Base-by-base conservation (phyloP, 2,888 invertebrate species). In the Panopea generosa region DNA sequence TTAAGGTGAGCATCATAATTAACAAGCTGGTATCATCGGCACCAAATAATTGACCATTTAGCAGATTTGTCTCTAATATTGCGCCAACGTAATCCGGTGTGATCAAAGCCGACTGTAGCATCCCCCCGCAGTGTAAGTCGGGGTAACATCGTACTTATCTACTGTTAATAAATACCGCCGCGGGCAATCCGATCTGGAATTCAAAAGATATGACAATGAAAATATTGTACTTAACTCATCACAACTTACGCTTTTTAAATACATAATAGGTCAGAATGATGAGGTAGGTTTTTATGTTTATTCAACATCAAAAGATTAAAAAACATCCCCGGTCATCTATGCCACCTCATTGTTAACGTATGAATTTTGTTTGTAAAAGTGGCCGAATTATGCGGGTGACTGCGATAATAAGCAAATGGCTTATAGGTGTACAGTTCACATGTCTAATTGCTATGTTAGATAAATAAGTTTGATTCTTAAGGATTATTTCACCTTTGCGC, bases 211-310 rank as follows among this genome's bases (percentile, higher is more conserved):
- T 60, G 60, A 60, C 60, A 60, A 26, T 27, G 60, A 60, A 60
- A 60, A 60, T 60, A 60, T 60, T 60, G 60, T 60, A 60, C 60
- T 60, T 60, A 60, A 60, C 60, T 60, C 60, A 60, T 60, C 60
- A 49, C 60, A 49, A 49, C 33, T 33, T n/a, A 33, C 11, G 11
- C 33, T 33, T 33, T n/a, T 33, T 33, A 33, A 33, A 33, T 4
- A 33, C 50, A 22, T 45, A 45, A 45, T 3, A 45, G 45, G 20
- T 45, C 20, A 50, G 20, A 50, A 50, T 50, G 50, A 20, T 11
- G 50, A 20, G 50, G 50, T 50, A 50, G 50, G 24, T 50, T 47
- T n/a, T 50, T 50, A 24, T 50, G 24, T 50, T 50, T 50, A 50
- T 20, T 22, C 50, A 50, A 18, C 24, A 50, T 50, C 50, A 50